Base-by-base conservation (phyloP, 2,888 invertebrate genomes). In the Stomorhina lunata region DNA sequence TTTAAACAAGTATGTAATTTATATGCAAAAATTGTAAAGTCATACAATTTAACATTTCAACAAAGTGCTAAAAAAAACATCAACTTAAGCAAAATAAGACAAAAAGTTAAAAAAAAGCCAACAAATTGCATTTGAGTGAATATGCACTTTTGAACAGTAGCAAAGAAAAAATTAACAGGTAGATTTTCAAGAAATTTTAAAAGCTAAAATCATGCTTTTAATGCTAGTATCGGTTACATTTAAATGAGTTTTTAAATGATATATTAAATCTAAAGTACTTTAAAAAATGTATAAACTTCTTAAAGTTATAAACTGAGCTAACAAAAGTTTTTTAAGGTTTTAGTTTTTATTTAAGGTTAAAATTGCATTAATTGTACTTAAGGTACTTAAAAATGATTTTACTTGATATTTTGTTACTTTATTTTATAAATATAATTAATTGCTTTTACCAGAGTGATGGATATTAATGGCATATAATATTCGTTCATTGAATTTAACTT, bases 21-120 rank as follows among this genome's bases (percentile, higher is more conserved):
- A 55, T 45, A 81, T 81, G 73, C 77, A 73, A 61, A 77, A 73
- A 57, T 17, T 73, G 63, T 73, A 40, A 73, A 63, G 55, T 81
- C 77, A 81, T 78, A 68, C 22, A 50, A 75, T 75, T 48, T 37
- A 45, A 2, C 22, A 69, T 17, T 29, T 53, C n/a, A n/a, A 29
- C 10, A 40, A 53, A 43, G 9, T 10, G 12, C n/a, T 20, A 45
- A 61, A 40, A 22, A 25, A n/a, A 25, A 17, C 6, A 45, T 12
- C 29, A 27, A 2, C 3, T n/a, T n/a, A n/a, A n/a, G n/a, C n/a
- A n/a, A n/a, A n/a, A n/a, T n/a, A n/a, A n/a, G n/a, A n/a, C n/a
- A n/a, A n/a, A n/a, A n/a, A n/a, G n/a, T n/a, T n/a, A n/a, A 15
- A 65, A 65, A 34, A 27, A 73, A 43, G 29, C 34, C 10, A 34